phyloP scores from a whole-genome alignment of 2,113 vertebrate species.

The Bubo scandiacus region DNA sequence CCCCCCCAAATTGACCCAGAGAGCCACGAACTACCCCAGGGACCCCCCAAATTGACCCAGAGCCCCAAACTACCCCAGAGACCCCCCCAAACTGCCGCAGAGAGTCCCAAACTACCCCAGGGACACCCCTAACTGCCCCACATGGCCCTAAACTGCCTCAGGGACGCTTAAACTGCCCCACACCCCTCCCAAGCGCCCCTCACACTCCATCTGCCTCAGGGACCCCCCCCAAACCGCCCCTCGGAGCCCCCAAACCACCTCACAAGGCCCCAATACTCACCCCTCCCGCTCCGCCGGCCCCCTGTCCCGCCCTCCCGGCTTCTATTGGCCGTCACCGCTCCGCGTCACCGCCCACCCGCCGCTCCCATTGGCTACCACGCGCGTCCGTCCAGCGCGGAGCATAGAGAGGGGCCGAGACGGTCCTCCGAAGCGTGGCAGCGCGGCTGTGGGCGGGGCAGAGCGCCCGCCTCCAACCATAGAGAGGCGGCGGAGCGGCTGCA shows the following conservation, averaged over 20 bases:
- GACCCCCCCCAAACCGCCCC: not conserved
- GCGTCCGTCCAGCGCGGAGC: not conserved
- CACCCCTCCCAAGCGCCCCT: too few relatives aligned
- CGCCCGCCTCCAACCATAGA: not conserved
- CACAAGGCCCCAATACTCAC: not conserved
- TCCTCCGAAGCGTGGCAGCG: not conserved
- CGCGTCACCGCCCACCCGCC: fast-evolving
- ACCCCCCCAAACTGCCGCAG: too few relatives aligned
- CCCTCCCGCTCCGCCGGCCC: not conserved
- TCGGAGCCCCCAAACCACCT: not conserved
- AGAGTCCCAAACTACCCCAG: not conserved
- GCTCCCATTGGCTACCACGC: fast-evolving
- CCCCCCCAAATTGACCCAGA: too few relatives aligned
- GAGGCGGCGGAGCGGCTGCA: not conserved
- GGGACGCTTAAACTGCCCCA: not conserved
- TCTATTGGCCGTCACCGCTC: fast-evolving
- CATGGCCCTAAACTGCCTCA: not conserved
- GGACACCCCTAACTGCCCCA: not conserved
- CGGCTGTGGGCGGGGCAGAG: not conserved
- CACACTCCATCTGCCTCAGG: not conserved
- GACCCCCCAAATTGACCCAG: too few relatives aligned
- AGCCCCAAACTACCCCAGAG: not conserved
- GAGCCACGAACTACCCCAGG: too few relatives aligned
- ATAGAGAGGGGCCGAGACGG: not conserved
- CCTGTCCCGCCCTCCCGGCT: not conserved